Evolutionary conservation across 1,140 invertebrate genomes (phyloP), one percentile per base, ranked within the genome.

Genomic region (Drosophila carrolli): DNA sequence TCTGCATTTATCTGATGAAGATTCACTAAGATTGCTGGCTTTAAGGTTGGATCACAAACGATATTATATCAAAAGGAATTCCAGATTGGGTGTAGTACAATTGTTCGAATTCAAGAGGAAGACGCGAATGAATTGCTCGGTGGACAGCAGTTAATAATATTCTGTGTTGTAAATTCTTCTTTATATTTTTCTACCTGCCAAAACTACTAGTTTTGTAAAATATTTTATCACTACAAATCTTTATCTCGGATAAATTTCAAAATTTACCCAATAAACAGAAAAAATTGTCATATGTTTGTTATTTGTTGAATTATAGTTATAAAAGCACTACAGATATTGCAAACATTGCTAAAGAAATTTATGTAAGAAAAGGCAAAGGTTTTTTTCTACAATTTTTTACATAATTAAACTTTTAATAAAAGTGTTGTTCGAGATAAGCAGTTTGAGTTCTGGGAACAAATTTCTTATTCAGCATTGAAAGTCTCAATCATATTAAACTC

Each of bases 401-500:
- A n/a, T n/a, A n/a, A n/a, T n/a, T n/a, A n/a, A 38, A 38, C 37
- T 38, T 38, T 38, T 38, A 1, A 37, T 10, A 8, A 11, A 9
- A 3, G 9, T 10, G 0, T 38, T 38, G 3, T 38, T 38, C 9
- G 9, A 38, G 37, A 38, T 11, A 38, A 11, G 9, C 37, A 38
- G 11, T 4, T 11, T 3, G 23, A 23, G 23, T 23, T 11, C 10
- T 5, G 13, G 23, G 2, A 19, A 40, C 8, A 56, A 38, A 27
- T 38, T 5, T 54, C 23, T 27, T 27, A 54, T 32, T 32, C 29
- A 32, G 4, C 5, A 32, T 32, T 32, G 29, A 32, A 6, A 32
- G 29, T 32, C 32, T 67, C 47, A 63, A 63, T 48, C 59, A 48
- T 32, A 19, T 32, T 65, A 29, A 48, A 40, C 59, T 67, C 37